Evolutionary conservation across 1,140 invertebrate genomes (phyloP).

Genomic region (Achatina immaculata): DNA sequence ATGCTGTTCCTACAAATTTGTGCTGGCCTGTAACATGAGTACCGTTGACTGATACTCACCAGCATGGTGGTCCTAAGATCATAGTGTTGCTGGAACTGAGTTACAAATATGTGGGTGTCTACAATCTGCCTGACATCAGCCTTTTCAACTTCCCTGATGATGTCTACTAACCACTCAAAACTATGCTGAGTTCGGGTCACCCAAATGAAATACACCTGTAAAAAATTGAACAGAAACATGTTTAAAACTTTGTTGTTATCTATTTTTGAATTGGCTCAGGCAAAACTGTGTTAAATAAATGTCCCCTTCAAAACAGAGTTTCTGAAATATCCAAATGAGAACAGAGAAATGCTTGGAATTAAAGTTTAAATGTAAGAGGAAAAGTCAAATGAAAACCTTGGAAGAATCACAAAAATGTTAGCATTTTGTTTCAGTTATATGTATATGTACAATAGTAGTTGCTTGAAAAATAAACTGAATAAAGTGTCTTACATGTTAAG

Average conservation of each 20-base stretch:
- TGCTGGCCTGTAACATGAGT: too few species aligned
- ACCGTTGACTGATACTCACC: slow-evolving; percentile 83
- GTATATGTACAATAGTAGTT: too few species aligned
- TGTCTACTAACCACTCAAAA: slow-evolving; percentile 99
- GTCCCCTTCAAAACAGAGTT: background rate
- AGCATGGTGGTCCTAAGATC: slow-evolving; percentile 98
- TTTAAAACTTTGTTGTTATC: slow-evolving; percentile 72
- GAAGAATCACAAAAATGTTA: too few species aligned
- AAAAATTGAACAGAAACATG: background rate
- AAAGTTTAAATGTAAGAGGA: too few species aligned
- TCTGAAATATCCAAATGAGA: too few species aligned
- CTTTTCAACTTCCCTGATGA: slow-evolving; percentile 88
- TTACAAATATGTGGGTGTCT: slow-evolving; percentile 99
- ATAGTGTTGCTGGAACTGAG: slow-evolving; percentile 99
- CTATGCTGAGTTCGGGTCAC: slow-evolving; percentile 98
- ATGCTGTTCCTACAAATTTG: too few species aligned
- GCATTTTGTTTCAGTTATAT: too few species aligned
- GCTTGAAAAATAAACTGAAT: too few species aligned
- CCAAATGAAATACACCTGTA: slow-evolving; percentile 97
- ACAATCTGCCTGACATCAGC: slow-evolving; percentile 97
- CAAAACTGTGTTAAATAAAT: background rate
- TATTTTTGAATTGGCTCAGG: slow-evolving; percentile 84
- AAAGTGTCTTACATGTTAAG: too few species aligned
- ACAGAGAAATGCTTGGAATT: too few species aligned
- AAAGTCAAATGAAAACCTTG: too few species aligned